These are phyloP conservation scores for Eubasilissa splendida DNA, from an alignment of 2,888 invertebrate genomes.

Conservation along the genomic window DNA sequence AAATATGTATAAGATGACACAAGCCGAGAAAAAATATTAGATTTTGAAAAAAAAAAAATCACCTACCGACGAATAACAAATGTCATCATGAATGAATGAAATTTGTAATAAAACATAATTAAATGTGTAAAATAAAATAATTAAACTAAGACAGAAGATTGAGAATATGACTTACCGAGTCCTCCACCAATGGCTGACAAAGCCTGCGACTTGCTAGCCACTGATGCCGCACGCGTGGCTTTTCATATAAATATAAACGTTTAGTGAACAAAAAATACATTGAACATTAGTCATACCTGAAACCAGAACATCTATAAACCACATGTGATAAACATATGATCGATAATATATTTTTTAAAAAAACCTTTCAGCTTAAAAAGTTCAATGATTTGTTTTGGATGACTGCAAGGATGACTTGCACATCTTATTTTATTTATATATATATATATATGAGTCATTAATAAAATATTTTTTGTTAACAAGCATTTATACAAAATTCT, in stretches of 20 bases:
- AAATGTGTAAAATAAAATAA: too few species aligned
- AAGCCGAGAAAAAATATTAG: too few species aligned
- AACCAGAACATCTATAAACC: slow-evolving; percentile 52
- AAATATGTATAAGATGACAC: too few species aligned
- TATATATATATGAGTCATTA: slow-evolving; percentile 11
- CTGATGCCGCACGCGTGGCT: slow-evolving; percentile 80
- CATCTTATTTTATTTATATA: neutral
- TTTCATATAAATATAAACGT: slow-evolving; percentile 76
- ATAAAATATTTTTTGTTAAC: slow-evolving; percentile 7
- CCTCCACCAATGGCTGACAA: slow-evolving; percentile 92
- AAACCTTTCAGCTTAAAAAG: neutral
- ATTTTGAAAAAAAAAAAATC: too few species aligned
- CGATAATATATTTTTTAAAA: slow-evolving; percentile 9
- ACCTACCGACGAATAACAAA: too few species aligned
- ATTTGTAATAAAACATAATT: too few species aligned
- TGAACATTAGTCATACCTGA: slow-evolving; percentile 51
- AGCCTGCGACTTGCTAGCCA: slow-evolving; percentile 86
- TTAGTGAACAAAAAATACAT: slow-evolving; percentile 56
- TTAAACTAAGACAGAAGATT: neutral
- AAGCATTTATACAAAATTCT: neutral
- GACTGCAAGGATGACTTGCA: neutral
- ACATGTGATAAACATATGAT: slow-evolving; percentile 6
- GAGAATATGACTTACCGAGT: slow-evolving; percentile 85
- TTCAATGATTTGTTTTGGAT: neutral
- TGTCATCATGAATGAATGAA: too few species aligned